A percentile compares a stretch with the other conserved stretches of the same genome.
These are phyloP conservation scores for Aphodius granarius DNA, from an alignment of 2,888 invertebrate species.

Conservation along the genomic window DNA sequence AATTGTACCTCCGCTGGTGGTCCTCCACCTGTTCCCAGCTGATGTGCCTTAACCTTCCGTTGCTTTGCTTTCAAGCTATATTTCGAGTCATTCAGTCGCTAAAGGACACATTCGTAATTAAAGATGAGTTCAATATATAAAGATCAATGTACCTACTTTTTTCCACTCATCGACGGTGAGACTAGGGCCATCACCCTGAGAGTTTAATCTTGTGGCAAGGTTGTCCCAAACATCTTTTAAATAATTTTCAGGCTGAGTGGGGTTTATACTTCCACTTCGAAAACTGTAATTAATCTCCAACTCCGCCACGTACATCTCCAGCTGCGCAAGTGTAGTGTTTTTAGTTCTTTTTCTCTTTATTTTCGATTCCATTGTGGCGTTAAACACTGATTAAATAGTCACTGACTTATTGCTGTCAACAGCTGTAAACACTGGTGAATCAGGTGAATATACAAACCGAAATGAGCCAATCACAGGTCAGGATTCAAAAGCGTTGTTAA, in stretches of 20 bases:
- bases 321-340: not conserved
- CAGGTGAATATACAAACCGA: no score
- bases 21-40: not conserved
- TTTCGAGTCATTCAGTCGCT: no score
- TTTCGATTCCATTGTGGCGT: no score
- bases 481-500: no score
- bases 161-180: not conserved
- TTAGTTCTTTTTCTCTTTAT: no score
- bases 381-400: no score
- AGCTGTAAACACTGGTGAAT: no score
- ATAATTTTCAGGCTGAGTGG: not conserved
- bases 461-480: no score
- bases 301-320: not conserved
- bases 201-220: not conserved
- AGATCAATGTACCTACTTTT: not conserved
- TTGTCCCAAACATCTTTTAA: no score
- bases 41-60: not conserved
- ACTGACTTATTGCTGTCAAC: no score
- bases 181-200: not conserved
- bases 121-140: not conserved
- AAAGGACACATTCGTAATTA: not conserved
- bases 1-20: not conserved
- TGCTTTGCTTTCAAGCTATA: not conserved
- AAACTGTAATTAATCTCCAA: not conserved
- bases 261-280: not conserved